Percentiles rank a stretch among this genome's conserved stretches.
Evolutionary conservation across 2,113 vertebrate species (phyloP).

Genomic region (Oreochromis niloticus): DNA sequence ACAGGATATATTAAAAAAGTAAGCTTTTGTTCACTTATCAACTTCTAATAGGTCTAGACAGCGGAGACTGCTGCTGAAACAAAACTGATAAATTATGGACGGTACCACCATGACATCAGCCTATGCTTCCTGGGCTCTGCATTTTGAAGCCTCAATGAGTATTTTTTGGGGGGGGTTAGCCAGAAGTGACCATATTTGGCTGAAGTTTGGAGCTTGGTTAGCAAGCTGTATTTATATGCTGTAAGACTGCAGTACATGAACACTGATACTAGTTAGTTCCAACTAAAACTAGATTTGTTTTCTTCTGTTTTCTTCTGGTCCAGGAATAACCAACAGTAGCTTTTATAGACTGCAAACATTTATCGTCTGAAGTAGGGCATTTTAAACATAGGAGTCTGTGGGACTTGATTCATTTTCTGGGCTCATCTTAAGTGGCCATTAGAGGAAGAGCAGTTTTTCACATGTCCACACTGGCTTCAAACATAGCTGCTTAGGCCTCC

Average conservation of each 20-base stretch:
- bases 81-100: neutral
- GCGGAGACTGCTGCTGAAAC: neutral
- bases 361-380: neutral
- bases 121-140: neutral
- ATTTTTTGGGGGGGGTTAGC: neutral
- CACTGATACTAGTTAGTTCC: neutral
- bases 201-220: neutral
- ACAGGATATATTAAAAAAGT: neutral
- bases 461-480: neutral
- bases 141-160: neutral
- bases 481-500: neutral
- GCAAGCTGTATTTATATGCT: neutral
- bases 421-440: neutral
- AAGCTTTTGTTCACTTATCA: neutral
- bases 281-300: neutral
- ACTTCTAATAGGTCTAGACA: neutral
- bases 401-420: neutral
- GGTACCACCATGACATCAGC: neutral
- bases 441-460: neutral
- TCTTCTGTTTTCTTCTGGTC: neutral
- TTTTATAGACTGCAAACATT: neutral
- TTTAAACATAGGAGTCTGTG: neutral
- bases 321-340: neutral
- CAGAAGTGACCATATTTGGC: neutral
- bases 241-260: neutral